These are phyloP conservation scores for Zosterops borbonicus DNA, from an alignment of 2,113 vertebrate species.

Conservation along the genomic window DNA sequence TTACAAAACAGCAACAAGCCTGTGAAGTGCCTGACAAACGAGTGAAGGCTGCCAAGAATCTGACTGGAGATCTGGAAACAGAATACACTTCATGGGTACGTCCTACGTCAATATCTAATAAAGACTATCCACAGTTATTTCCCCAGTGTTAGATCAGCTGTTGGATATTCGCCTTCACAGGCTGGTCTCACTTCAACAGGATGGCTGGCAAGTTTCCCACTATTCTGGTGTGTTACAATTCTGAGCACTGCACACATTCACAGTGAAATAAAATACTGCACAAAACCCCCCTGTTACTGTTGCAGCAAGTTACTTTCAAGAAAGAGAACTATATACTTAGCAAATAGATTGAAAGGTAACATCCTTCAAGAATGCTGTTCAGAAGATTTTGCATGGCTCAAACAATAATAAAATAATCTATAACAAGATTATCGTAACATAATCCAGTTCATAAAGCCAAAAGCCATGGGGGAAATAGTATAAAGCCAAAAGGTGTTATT, in stretches of 20 bases:
- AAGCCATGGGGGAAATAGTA: background rate
- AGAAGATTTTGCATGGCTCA: background rate
- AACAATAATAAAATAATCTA: background rate
- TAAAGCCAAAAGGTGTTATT: background rate
- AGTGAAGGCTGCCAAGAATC: constrained; percentile 6
- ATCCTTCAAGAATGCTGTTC: background rate
- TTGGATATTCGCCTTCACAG: constrained; percentile 5
- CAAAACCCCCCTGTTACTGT: background rate
- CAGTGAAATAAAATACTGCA: background rate
- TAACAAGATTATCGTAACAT: constrained; percentile 16
- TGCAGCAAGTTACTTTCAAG: background rate
- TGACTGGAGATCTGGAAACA: background rate
- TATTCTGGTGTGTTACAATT: background rate
- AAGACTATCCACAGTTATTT: background rate
- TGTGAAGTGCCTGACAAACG: background rate
- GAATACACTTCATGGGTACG: background rate
- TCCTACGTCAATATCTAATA: background rate
- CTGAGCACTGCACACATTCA: background rate
- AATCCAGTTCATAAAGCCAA: background rate
- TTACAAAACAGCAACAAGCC: background rate
- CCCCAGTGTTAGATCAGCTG: background rate
- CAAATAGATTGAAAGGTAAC: background rate
- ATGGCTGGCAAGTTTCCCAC: constrained; percentile 19
- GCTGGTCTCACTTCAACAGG: background rate
- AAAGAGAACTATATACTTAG: background rate